Evolutionary conservation across 2,797 vertebrate genomes (phyloP).

Genomic region (Zonotrichia albicollis): DNA sequence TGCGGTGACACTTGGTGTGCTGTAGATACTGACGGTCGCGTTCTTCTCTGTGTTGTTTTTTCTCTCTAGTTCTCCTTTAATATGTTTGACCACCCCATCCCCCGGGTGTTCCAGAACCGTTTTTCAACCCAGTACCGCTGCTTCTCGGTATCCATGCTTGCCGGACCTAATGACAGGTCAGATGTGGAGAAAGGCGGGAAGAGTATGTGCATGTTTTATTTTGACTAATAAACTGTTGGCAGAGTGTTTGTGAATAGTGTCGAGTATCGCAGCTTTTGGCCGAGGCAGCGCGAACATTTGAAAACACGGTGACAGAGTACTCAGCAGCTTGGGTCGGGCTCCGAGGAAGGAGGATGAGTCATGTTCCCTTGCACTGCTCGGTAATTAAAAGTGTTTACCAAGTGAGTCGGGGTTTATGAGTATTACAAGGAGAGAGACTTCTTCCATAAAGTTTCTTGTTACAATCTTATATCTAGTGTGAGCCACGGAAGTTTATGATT

Average conservation of each 20-base stretch:
- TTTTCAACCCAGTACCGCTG: constrained; percentile 99
- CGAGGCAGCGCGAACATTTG: not conserved
- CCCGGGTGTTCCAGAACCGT: constrained; percentile 94
- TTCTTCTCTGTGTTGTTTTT: not conserved
- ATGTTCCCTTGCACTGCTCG: fast-evolving
- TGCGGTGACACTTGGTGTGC: fast-evolving
- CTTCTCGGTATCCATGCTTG: constrained; percentile 97
- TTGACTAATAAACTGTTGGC: constrained; percentile 47
- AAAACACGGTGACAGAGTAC: not conserved
- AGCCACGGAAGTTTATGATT: not conserved
- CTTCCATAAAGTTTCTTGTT: not conserved
- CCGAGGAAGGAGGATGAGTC: not conserved
- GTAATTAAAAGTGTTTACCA: not conserved
- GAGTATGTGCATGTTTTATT: constrained; percentile 84
- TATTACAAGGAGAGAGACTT: fast-evolving
- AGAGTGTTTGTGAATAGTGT: not conserved
- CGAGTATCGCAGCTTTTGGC: not conserved
- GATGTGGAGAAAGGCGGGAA: constrained; percentile 99
- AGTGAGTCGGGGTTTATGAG: not conserved
- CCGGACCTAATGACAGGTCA: constrained; percentile 96
- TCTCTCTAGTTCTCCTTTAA: constrained; percentile 78
- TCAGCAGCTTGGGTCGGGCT: not conserved
- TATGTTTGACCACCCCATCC: constrained; percentile 90
- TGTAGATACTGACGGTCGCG: fast-evolving
- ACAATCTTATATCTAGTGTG: fast-evolving